Percentiles rank a stretch among this genome's conserved stretches.
These are phyloP conservation scores for Lomographa bimaculata DNA, from an alignment of 2,888 invertebrate genomes.

Conservation along the genomic window DNA sequence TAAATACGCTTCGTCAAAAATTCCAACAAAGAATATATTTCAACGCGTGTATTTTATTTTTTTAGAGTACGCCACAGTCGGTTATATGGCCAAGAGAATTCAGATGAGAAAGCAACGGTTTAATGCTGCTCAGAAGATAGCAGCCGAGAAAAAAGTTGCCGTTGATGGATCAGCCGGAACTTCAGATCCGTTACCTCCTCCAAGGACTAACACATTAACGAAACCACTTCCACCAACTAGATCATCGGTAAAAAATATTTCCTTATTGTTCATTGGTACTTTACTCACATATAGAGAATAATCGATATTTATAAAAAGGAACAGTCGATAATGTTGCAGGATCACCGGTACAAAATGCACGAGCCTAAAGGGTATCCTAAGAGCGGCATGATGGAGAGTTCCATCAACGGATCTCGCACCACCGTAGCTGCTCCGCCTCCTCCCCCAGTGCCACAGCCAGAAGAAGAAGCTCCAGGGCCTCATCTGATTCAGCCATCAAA, in stretches of 20 bases:
- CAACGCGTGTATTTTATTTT: constrained; percentile 14
- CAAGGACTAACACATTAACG: constrained; percentile 86
- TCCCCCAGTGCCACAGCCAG: constrained; percentile 53
- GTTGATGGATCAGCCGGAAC: constrained; percentile 89
- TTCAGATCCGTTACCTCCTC: constrained; percentile 83
- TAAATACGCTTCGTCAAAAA: too few relatives aligned
- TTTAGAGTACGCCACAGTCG: constrained; percentile 98
- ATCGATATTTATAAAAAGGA: too few relatives aligned
- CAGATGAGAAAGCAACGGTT: constrained; percentile 97
- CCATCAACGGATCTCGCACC: constrained; percentile 91
- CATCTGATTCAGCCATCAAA: constrained; percentile 82
- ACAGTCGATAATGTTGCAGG: too few relatives aligned
- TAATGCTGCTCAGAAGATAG: constrained; percentile 94
- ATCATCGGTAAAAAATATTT: constrained; percentile 68
- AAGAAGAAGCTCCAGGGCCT: constrained; percentile 83
- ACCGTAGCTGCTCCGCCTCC: constrained; percentile 45
- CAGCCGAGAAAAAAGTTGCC: constrained; percentile 90
- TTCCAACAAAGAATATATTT: too few relatives aligned
- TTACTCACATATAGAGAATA: too few relatives aligned
- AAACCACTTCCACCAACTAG: constrained; percentile 72
- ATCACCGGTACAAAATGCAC: constrained; percentile 95
- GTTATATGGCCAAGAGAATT: constrained; percentile 98
- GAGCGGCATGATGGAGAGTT: constrained; percentile 94
- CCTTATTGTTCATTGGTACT: too few relatives aligned
- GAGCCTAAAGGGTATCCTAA: constrained; percentile 96